A percentile compares a stretch with the other conserved stretches of the same genome.
These are phyloP conservation scores for Artibeus jamaicensis DNA, from an alignment of 2,797 vertebrate genomes.

Conservation along the genomic window DNA sequence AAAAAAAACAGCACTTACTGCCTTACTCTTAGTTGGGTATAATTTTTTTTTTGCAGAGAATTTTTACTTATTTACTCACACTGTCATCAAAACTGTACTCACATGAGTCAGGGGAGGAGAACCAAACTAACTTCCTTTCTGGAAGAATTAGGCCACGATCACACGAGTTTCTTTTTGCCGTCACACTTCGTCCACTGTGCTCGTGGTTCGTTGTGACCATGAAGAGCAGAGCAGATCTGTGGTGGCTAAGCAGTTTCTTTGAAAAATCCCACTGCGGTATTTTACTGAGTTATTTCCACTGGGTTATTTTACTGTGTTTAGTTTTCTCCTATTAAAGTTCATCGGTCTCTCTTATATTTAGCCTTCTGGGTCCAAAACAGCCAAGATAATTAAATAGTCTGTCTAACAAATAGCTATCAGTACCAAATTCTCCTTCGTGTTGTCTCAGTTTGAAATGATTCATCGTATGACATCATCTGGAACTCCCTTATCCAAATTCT, in stretches of 20 bases:
- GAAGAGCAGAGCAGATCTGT: background rate
- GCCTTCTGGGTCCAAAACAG: background rate
- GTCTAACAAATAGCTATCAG: background rate
- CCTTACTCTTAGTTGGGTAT: background rate
- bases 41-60: background rate
- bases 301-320: slow-evolving; percentile 45
- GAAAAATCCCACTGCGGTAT: background rate
- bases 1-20: background rate
- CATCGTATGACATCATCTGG: background rate
- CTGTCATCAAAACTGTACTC: slow-evolving; percentile 19
- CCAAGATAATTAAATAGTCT: slow-evolving; percentile 18
- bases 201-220: background rate
- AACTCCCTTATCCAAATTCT: background rate
- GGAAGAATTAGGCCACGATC: background rate
- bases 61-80: slow-evolving; percentile 10
- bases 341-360: slow-evolving; percentile 13
- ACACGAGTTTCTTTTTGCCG: background rate
- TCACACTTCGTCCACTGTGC: background rate
- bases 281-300: slow-evolving; percentile 47
- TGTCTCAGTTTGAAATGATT: slow-evolving; percentile 30
- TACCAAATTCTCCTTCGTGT: background rate
- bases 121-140: background rate
- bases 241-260: background rate
- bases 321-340: slow-evolving; percentile 19
- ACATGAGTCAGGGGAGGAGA: background rate